phyloP scores from a whole-genome alignment of 1,140 invertebrate genomes.

The Apis cerana region DNA sequence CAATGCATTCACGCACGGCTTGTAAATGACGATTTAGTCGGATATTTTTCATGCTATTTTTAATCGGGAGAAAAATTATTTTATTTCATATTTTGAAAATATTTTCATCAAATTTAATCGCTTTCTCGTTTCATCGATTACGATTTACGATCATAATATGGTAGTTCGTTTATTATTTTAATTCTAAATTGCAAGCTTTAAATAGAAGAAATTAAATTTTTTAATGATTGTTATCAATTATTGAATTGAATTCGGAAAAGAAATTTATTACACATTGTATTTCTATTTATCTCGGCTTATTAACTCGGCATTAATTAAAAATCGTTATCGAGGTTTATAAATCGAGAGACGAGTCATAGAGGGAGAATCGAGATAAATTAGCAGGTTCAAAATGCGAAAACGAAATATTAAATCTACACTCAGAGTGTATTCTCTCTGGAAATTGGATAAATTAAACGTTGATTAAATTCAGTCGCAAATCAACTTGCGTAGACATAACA shows the following conservation, averaged over 20 bases:
- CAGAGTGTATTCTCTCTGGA: not conserved
- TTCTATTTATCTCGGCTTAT: not conserved
- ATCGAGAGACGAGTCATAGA: not conserved
- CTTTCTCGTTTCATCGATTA: constrained; percentile 24
- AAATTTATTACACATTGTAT: no score
- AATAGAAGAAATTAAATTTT: no score
- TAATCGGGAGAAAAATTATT: not conserved
- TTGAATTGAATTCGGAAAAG: no score
- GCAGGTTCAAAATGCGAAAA: not conserved
- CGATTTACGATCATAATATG: not conserved
- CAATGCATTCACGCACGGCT: not conserved
- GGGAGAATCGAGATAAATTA: not conserved
- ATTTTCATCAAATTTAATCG: not conserved
- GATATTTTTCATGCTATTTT: not conserved
- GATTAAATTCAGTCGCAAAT: constrained; percentile 1
- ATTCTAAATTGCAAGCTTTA: no score
- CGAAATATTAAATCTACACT: not conserved
- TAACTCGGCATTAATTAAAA: not conserved
- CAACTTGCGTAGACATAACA: not conserved
- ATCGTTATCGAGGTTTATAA: not conserved
- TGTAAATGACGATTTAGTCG: not conserved
- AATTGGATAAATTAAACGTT: constrained; percentile 6
- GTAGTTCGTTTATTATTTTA: not conserved
- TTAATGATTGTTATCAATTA: no score
- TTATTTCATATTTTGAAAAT: constrained; percentile 6